These are phyloP conservation scores for Drosophila willistoni DNA, from an alignment of 1,140 invertebrate genomes.

Conservation along the genomic window DNA sequence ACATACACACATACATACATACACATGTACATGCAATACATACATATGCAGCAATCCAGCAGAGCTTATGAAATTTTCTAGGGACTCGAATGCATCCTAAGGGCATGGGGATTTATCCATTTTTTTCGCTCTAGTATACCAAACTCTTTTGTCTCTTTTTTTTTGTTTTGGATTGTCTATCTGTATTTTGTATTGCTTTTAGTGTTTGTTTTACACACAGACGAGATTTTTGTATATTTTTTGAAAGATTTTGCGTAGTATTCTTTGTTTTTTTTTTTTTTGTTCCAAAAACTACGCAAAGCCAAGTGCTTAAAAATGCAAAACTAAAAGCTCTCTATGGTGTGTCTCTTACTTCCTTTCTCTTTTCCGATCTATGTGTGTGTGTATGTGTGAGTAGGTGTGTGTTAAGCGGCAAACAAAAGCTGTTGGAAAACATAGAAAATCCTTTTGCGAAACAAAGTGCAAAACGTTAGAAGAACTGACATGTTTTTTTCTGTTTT, in stretches of 20 bases:
- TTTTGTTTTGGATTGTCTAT: neutral
- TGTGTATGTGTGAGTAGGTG: conserved; percentile 18
- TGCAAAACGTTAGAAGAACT: conserved; percentile 34
- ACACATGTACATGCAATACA: too few species aligned
- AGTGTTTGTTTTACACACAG: conserved; percentile 16
- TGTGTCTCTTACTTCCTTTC: neutral
- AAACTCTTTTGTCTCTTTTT: conserved; percentile 3
- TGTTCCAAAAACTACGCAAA: conserved; percentile 59
- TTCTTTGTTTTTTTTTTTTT: conserved; percentile 38
- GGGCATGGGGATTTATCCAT: neutral
- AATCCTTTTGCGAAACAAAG: conserved; percentile 78
- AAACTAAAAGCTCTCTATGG: conserved; percentile 67
- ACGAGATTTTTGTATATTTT: conserved; percentile 65
- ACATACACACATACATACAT: too few species aligned
- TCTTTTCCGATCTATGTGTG: conserved; percentile 2
- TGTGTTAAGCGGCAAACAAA: conserved; percentile 72
- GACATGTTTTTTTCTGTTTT: conserved; percentile 21
- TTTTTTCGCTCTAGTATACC: neutral
- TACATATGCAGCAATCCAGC: neutral
- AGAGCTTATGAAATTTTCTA: conserved; percentile 35
- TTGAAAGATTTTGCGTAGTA: conserved; percentile 62
- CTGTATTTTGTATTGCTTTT: conserved; percentile 9
- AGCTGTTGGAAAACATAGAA: conserved; percentile 75
- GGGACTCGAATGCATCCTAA: neutral
- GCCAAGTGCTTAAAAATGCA: conserved; percentile 72